Evolutionary conservation across 2,888 invertebrate species (phyloP).

Genomic region (Hartigia nigra): DNA sequence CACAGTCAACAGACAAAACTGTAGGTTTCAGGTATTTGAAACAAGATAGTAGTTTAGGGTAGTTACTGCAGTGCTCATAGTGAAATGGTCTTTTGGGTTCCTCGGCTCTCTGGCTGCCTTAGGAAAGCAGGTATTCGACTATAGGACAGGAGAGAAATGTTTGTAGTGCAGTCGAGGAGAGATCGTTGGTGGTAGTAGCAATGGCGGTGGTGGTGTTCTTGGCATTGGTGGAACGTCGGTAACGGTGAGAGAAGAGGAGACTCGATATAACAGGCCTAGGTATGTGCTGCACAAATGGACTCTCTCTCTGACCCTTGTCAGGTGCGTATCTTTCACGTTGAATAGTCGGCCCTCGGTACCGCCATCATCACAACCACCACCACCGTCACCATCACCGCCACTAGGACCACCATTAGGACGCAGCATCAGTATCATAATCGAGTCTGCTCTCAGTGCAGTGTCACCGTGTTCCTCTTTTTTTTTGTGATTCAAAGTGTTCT

Average conservation of each 20-base stretch:
- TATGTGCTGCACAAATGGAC: constrained; percentile 51
- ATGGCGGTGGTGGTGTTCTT: constrained; percentile 6
- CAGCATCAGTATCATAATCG: constrained; percentile 49
- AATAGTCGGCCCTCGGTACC: not conserved
- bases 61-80: not conserved
- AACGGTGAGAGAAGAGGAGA: constrained; percentile 40
- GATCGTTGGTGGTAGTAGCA: constrained; percentile 34
- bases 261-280: constrained; percentile 57
- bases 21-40: not conserved
- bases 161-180: not conserved
- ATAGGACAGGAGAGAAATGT: not conserved
- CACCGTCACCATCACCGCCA: no score
- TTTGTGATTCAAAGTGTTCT: not conserved
- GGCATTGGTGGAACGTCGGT: constrained; percentile 30
- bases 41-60: not conserved
- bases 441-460: not conserved
- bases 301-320: constrained; percentile 61
- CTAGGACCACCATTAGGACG: constrained; percentile 21
- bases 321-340: constrained; percentile 52
- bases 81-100: not conserved
- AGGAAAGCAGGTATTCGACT: not conserved
- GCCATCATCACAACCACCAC: not conserved
- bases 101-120: not conserved
- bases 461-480: not conserved
- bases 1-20: not conserved